These are phyloP conservation scores for Furcifer pardalis DNA, from an alignment of 2,797 vertebrate genomes.

Conservation along the genomic window DNA sequence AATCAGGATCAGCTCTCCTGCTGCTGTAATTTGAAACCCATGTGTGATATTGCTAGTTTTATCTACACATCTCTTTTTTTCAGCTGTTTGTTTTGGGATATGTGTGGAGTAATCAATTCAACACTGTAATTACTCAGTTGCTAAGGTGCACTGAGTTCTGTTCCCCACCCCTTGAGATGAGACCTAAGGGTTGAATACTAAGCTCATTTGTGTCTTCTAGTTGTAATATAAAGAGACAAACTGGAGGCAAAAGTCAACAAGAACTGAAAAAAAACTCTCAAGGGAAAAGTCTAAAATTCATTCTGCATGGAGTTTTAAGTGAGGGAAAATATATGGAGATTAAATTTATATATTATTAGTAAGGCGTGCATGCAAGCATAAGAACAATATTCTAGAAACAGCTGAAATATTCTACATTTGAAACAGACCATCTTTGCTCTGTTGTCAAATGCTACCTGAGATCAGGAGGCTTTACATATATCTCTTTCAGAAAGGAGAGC, in stretches of 20 bases:
- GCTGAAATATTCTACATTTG: no score
- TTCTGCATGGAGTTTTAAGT: no score
- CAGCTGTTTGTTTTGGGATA: background rate
- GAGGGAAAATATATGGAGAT: background rate
- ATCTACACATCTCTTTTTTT: background rate
- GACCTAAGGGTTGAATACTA: background rate
- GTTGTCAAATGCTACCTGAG: no score
- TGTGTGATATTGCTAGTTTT: background rate
- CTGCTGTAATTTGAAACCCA: background rate
- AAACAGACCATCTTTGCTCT: no score
- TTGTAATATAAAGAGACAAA: background rate
- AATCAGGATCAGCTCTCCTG: slow-evolving; percentile 4
- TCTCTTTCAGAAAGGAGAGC: no score
- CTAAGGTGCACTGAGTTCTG: background rate
- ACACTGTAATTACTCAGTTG: slow-evolving; percentile 11
- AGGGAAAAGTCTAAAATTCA: background rate
- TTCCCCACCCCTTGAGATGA: background rate
- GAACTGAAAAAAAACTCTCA: background rate
- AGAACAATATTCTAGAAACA: no score
- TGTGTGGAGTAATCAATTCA: slow-evolving; percentile 9
- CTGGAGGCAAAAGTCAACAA: background rate
- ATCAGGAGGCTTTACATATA: no score
- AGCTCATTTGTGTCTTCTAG: background rate
- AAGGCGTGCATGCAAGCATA: no score
- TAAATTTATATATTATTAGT: no score